phyloP scores from a whole-genome alignment of 2,888 invertebrate species.

The Torymus tubicola region DNA sequence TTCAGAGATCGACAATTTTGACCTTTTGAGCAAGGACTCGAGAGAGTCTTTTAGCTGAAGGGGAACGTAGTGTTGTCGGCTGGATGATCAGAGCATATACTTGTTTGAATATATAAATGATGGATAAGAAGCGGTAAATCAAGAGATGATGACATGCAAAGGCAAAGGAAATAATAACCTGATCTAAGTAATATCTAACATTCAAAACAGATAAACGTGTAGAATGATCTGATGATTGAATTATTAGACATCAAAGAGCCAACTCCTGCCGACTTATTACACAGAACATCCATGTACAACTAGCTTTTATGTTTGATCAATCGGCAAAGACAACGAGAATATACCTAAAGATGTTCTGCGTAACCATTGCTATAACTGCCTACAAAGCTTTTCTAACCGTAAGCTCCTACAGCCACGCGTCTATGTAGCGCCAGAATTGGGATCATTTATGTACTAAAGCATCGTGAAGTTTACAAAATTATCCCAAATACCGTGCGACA shows the following conservation, averaged over 20 bases:
- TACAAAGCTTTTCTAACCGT: constrained; percentile 24
- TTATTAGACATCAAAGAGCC: too few relatives aligned
- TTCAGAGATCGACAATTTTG: too few relatives aligned
- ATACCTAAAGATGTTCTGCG: constrained; percentile 12
- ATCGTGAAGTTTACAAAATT: constrained; percentile 37
- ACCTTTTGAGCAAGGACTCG: too few relatives aligned
- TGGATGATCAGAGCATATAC: too few relatives aligned
- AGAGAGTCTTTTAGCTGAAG: too few relatives aligned
- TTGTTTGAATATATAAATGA: not conserved
- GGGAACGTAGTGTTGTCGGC: too few relatives aligned
- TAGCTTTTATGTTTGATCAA: too few relatives aligned
- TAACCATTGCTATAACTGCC: not conserved
- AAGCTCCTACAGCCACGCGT: constrained; percentile 7
- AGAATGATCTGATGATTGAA: too few relatives aligned
- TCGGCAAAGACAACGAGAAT: too few relatives aligned
- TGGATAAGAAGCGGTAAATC: not conserved
- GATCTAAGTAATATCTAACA: constrained; percentile 2
- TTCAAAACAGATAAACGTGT: constrained; percentile 11
- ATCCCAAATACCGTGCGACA: constrained; percentile 25
- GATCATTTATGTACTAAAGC: constrained; percentile 39
- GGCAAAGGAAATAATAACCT: not conserved
- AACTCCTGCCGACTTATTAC: not conserved
- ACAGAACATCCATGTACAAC: constrained; percentile 1
- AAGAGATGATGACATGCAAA: not conserved
- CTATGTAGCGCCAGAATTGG: constrained; percentile 6